Evolutionary conservation across 2,113 vertebrate genomes (phyloP), one percentile per base, ranked within the genome.

Genomic region (Machaerirhynchus nigripectus): DNA sequence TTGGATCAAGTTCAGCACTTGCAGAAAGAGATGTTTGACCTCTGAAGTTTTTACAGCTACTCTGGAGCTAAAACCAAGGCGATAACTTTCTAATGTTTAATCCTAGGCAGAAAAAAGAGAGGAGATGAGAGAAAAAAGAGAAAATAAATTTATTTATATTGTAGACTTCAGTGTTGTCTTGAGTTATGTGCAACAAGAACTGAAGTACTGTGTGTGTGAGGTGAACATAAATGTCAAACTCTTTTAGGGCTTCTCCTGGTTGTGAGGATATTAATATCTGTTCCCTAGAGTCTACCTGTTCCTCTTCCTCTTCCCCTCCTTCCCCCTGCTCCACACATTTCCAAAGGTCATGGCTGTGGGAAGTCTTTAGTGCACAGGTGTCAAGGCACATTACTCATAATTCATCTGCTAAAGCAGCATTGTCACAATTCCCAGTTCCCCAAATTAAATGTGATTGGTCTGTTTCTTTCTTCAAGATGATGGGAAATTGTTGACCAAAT

Each of bases 271-370:
- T 81, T 81, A 84, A 44, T 85, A 91, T 77, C 75, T 83, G 20
- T 92, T 94, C 65, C 64, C 63, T 78, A 11, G 75, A 81, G 90
- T 40, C 44, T 63, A 95, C 75, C 71, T 96, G 42, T 93, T 97
- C 79, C 70, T 86, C 35, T 93, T 95, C 91, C 84, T 91, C 84
- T 95, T 71, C 83, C 73, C 30, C 10, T 93, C 31, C 39, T 63
- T 80, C 59, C 3, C 10, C 15, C 8, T 42, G 55, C 35, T 76
- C 55, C 20, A 15, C 59, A 50, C 12, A 30, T 61, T 89, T 77
- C 30, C 39, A 88, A 92, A 95, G 85, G 71, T 95, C 82, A 49
- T 40, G 76, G 90, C 56, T 91, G 31, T 83, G 59, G 74, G 69
- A 77, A 93, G 52, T 44, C 59, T 63, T 67, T 22, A 40, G 52